Conservation (phyloP, 2,888 invertebrate genomes). For the Cylloceria caligata region DNA sequence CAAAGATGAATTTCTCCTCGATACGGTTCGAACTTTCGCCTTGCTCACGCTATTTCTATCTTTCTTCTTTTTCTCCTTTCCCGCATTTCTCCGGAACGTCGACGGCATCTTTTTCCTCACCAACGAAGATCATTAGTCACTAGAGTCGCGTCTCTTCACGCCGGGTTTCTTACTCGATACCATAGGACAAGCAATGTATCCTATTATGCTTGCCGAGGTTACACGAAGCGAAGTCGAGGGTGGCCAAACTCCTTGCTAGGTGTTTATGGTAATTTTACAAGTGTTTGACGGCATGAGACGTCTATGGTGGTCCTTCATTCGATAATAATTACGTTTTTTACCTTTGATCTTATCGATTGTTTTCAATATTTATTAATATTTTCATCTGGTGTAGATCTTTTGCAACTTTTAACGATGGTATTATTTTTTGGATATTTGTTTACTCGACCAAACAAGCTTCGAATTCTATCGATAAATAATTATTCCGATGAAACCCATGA, state of each 20-base stretch:
- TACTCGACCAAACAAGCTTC: background rate
- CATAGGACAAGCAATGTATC: slow-evolving; percentile 73
- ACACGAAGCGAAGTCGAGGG: slow-evolving; percentile 68
- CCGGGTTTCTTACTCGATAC: slow-evolving; percentile 60
- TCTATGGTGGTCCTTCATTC: slow-evolving; percentile 73
- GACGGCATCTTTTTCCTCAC: slow-evolving; percentile 56
- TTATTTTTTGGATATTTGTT: background rate
- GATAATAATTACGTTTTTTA: slow-evolving; percentile 76
- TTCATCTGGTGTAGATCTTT: background rate
- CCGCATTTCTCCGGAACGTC: slow-evolving; percentile 60
- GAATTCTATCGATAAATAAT: background rate
- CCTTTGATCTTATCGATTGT: slow-evolving; percentile 39
- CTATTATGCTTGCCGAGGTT: slow-evolving; percentile 74
- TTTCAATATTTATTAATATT: background rate
- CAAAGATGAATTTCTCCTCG: slow-evolving; percentile 63
- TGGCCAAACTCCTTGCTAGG: slow-evolving; percentile 68
- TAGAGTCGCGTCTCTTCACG: slow-evolving; percentile 71
- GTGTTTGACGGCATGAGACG: slow-evolving; percentile 68
- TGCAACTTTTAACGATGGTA: background rate
- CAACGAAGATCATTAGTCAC: slow-evolving; percentile 80
- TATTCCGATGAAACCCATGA: background rate
- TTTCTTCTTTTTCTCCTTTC: slow-evolving; percentile 63
- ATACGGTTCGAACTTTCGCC: slow-evolving; percentile 73
- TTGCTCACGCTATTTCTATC: slow-evolving; percentile 71
- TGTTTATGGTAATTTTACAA: slow-evolving; percentile 80